Conservation (phyloP, 2,113 vertebrate species). For the Phoxinus phoxinus region DNA sequence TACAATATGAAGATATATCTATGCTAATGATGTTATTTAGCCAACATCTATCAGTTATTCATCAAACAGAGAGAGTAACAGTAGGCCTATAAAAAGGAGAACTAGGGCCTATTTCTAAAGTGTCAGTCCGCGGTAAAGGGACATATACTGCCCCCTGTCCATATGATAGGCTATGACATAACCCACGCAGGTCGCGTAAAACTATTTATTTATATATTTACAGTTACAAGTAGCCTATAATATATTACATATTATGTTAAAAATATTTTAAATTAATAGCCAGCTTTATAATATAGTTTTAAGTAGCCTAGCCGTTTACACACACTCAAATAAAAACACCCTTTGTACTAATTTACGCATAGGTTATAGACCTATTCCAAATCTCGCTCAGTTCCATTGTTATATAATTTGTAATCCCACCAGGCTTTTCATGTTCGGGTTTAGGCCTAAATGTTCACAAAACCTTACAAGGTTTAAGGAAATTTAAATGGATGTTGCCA, state of each 20-base stretch:
- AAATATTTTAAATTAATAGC: background rate
- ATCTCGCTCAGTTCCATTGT: background rate
- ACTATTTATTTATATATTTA: background rate
- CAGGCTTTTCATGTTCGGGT: background rate
- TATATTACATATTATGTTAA: background rate
- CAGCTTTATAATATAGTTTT: background rate
- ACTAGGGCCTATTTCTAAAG: background rate
- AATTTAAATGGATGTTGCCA: background rate
- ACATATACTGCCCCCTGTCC: conserved; percentile 32
- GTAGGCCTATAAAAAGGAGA: background rate
- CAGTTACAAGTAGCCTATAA: background rate
- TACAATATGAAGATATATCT: background rate
- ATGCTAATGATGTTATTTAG: background rate
- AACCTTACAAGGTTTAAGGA: background rate
- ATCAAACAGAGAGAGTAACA: background rate
- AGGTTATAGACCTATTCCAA: background rate
- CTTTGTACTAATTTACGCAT: background rate
- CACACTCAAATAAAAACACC: background rate
- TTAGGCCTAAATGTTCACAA: background rate
- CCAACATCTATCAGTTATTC: background rate
- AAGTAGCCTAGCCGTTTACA: background rate
- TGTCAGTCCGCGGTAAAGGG: background rate
- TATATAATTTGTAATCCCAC: background rate
- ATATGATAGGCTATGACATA: background rate
- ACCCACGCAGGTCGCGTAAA: background rate